Base-by-base conservation (phyloP, 1,140 invertebrate species). In the Musca domestica region DNA sequence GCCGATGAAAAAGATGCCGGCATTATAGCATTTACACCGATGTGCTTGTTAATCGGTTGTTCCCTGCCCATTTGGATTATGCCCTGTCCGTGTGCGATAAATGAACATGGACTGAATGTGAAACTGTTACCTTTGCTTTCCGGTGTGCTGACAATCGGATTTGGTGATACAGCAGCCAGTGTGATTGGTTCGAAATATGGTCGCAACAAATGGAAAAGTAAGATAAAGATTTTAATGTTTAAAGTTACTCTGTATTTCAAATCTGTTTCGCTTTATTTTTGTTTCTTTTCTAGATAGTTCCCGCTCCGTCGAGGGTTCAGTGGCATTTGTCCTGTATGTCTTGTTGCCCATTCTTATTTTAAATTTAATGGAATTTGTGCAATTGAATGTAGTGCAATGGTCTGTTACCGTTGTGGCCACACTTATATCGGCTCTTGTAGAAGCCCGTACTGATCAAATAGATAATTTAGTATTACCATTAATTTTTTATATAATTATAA, bases 121-220 rank as follows among this genome's bases (percentile, higher is more conserved):
- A 58, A 49, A 64, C 74, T 88, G 20, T 74, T 92, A 69, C 85
- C 87, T 22, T 74, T 91, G n/a, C 80, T 94, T 2, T 88, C 91
- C 70, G 95, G 95, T 15, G 82, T 96, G 12, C 80, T 96, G 19
- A 86, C 92, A 1, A 86, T 95, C 67, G 95, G 94, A 3, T 83
- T 96, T 48, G 95, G 95, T 2, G 95, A 98, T 80, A 89, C 93
- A 0, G 89, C 89, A 10, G 95, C 95, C 14, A 95, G 94, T 82
- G 84, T 91, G 67, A 82, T 91, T 68, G 95, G 95, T 5, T 88
- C 86, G 10, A 84, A 81, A 23, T 90, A 87, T 82, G 95, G 95
- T 4, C 87, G 83, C 74, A 86, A 88, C 71, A 89, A 89, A 73
- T 95, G 92, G 91, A 64, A 82, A 71, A 86, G 88, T 89, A 30